Conservation (phyloP, 2,113 vertebrate species). For the Heterochromis multidens region DNA sequence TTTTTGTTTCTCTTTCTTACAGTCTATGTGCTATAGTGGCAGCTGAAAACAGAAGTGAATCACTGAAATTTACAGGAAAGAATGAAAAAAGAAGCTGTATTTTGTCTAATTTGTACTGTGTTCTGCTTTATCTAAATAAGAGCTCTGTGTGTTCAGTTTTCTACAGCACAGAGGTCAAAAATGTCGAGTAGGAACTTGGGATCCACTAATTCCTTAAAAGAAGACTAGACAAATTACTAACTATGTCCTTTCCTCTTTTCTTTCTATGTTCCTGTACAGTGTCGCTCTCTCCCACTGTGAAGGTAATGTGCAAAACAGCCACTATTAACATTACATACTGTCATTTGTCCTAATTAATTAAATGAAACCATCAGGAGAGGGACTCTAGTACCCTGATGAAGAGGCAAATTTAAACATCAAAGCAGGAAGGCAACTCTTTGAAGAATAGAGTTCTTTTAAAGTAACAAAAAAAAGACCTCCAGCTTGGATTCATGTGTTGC, state of each 20-base stretch:
- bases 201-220: neutral
- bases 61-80: neutral
- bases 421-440: neutral
- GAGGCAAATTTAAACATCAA: neutral
- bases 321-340: slow-evolving; percentile 13
- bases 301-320: neutral
- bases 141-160: neutral
- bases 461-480: neutral
- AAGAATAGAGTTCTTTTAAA: neutral
- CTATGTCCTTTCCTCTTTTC: neutral
- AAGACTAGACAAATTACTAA: neutral
- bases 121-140: neutral
- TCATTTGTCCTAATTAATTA: slow-evolving; percentile 23
- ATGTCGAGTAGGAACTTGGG: neutral
- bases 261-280: neutral
- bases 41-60: too few relatives aligned
- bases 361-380: neutral
- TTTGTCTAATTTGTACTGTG: neutral
- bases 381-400: neutral
- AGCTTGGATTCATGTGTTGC: neutral
- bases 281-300: neutral
- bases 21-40: too few relatives aligned
- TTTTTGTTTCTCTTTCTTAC: too few relatives aligned
- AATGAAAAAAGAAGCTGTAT: neutral
- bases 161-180: neutral